A percentile compares a stretch with the other conserved stretches of the same genome.
These are phyloP conservation scores for Drosophila neocordata DNA, from an alignment of 1,140 invertebrate genomes.

Conservation along the genomic window DNA sequence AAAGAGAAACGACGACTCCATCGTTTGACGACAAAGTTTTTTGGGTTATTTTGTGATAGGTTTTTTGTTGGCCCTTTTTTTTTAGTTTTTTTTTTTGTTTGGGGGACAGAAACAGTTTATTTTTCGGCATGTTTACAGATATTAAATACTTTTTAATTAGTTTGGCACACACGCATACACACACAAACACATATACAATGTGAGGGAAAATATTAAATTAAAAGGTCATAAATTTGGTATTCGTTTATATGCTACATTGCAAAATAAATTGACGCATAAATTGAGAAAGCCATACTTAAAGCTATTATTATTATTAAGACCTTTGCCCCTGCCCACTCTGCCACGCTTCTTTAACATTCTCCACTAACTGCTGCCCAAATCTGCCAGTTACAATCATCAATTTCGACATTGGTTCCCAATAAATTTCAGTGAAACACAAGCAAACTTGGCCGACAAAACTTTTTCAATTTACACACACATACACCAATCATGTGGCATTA, in stretches of 20 bases:
- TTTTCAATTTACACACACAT: conserved; percentile 71
- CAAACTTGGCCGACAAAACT: conserved; percentile 69
- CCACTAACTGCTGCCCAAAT: conserved; percentile 21
- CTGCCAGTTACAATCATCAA: conserved; percentile 51
- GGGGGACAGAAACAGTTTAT: conserved; percentile 46
- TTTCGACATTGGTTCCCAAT: conserved; percentile 62
- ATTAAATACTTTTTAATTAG: conserved; percentile 80
- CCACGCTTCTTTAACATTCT: neutral
- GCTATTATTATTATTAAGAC: conserved; percentile 14
- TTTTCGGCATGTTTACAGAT: conserved; percentile 72
- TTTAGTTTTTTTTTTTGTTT: conserved; percentile 9
- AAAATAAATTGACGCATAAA: conserved; percentile 56
- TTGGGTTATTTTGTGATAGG: conserved; percentile 37
- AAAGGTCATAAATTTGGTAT: conserved; percentile 41
- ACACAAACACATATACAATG: neutral
- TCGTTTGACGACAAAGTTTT: conserved; percentile 67
- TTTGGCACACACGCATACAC: conserved; percentile 53
- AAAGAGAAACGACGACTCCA: neutral
- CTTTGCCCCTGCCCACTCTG: neutral
- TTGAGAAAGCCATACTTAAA: conserved; percentile 37
- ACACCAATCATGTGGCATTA: conserved; percentile 54
- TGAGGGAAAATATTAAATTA: conserved; percentile 68
- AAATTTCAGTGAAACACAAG: conserved; percentile 66
- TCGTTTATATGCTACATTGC: conserved; percentile 36
- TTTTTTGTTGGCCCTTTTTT: conserved; percentile 8